Evolutionary conservation across 2,113 vertebrate species (phyloP).

Genomic region (Pluvialis apricaria): DNA sequence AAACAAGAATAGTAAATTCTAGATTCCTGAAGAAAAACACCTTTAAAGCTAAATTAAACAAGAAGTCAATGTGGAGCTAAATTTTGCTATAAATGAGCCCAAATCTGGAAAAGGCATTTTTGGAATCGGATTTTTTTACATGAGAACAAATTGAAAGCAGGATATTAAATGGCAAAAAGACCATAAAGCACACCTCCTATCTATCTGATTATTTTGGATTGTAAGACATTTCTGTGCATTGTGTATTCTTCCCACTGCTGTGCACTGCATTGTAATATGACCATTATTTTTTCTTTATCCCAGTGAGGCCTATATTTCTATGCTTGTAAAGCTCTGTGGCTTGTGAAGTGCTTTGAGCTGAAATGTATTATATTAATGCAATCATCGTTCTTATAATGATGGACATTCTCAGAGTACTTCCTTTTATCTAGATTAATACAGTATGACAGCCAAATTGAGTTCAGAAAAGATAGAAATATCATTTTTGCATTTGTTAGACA

Average conservation of each 20-base stretch:
- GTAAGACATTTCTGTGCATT: neutral
- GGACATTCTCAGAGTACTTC: neutral
- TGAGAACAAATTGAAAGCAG: neutral
- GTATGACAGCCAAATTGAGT: neutral
- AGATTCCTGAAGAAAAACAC: neutral
- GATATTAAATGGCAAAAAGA: neutral
- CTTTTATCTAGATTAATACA: neutral
- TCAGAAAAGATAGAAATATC: neutral
- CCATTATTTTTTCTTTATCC: neutral
- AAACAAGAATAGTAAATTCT: neutral
- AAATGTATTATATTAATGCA: neutral
- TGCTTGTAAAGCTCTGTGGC: neutral
- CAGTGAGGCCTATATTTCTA: neutral
- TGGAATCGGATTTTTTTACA: neutral
- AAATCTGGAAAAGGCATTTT: neutral
- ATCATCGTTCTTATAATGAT: neutral
- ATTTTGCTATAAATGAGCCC: neutral
- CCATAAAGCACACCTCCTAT: neutral
- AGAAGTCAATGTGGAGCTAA: neutral
- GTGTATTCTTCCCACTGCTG: neutral
- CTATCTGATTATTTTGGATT: neutral
- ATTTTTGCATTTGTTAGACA: neutral
- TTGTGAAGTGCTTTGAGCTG: neutral
- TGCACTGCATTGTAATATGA: neutral
- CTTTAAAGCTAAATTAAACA: neutral